Evolutionary conservation across 2,113 vertebrate genomes (phyloP), one percentile per base, ranked within the genome.

Genomic region (Chaetorhynchus papuensis): DNA sequence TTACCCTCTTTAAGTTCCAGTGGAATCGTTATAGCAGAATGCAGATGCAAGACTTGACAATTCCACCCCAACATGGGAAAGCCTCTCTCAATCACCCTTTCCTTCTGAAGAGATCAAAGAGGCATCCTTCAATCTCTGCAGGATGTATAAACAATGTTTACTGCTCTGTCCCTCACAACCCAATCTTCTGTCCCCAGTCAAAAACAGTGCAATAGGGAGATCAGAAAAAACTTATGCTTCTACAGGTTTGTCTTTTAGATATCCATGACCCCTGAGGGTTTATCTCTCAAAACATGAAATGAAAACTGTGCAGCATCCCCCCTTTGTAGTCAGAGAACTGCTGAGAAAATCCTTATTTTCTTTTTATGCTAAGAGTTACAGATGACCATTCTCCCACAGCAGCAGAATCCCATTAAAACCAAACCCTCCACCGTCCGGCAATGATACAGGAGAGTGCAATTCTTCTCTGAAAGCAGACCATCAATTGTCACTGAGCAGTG

Each of bases 361-460:
- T 88, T 80, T 87, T 82, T 88, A 70, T 7, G 10, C 15, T 45
- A 56, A 10, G n/a, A 71, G 69, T 97, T 60, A 71, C 54, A 92
- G 70, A 95, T 68, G 42, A 65, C 79, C 28, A 52, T 71, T 95
- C 60, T 82, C 80, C 56, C 45, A 63, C 4, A 49, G 84, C 60
- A 83, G 79, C 56, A 96, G 70, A 90, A 94, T 93, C 78, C 47
- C 64, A 86, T 15, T 80, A 70, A 95, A 96, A 84, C 24, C n/a
- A 23, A 96, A 85, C 39, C 7, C 76, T 82, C 30, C 74, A 70
- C 74, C 1, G 4, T 64, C 64, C 6, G 0, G 57, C 45, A 88
- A 64, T 4, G 8, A 88, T 26, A 54, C 33, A 93, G 37, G 77
- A 91, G 82, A 89, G 70, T 0, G 0, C 22, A 72, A 37, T 78